phyloP scores from a whole-genome alignment of 2,113 vertebrate genomes.

The Tringa solitaria region DNA sequence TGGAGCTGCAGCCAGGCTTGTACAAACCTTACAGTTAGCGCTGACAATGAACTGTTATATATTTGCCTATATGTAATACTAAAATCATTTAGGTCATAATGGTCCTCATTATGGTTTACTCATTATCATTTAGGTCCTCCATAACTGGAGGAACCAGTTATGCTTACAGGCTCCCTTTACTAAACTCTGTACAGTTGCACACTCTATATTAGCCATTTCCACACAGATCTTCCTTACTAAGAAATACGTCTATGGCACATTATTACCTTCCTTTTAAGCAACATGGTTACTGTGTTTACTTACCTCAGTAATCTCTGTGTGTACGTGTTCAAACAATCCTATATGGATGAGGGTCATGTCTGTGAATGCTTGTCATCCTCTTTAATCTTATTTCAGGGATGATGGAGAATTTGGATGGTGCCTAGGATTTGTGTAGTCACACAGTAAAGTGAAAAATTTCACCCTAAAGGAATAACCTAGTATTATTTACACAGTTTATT shows the following conservation, averaged over 20 bases:
- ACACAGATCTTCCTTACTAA: not conserved
- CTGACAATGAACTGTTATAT: not conserved
- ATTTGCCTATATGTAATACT: not conserved
- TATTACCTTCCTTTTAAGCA: not conserved
- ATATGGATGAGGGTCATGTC: rapidly evolving
- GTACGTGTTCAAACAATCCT: not conserved
- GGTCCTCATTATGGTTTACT: too few species aligned
- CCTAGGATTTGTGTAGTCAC: not conserved
- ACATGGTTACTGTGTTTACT: not conserved
- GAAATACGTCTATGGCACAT: not conserved
- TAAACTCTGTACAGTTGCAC: not conserved
- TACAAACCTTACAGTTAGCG: not conserved
- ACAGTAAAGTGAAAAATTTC: not conserved
- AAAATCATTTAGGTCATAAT: not conserved
- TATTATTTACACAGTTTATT: not conserved
- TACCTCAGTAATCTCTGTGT: not conserved
- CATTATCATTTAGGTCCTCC: not conserved
- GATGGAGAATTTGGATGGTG: not conserved
- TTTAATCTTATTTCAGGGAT: not conserved
- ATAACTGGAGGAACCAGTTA: not conserved
- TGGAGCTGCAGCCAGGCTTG: not conserved
- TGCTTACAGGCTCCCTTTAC: not conserved
- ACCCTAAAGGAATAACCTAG: not conserved
- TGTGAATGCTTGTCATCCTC: not conserved
- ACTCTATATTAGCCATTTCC: not conserved